phyloP scores from a whole-genome alignment of 2,888 invertebrate genomes.

The Polyommatus iphigenia region DNA sequence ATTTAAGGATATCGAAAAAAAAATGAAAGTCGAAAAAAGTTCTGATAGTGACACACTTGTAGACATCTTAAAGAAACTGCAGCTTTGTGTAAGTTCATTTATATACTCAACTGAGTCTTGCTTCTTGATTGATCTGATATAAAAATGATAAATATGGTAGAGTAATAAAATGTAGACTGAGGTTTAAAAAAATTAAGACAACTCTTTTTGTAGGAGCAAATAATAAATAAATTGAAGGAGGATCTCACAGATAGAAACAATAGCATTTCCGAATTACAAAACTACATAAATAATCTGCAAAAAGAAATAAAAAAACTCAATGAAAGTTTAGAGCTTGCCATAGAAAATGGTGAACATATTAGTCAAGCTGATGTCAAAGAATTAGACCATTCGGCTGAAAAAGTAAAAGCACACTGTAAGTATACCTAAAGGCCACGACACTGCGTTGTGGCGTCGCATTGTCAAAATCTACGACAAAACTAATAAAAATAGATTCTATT shows the following conservation, averaged over 20 bases:
- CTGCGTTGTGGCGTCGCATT: too few relatives aligned
- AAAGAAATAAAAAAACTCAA: slow-evolving; percentile 63
- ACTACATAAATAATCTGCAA: slow-evolving; percentile 65
- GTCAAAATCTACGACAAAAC: too few relatives aligned
- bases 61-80: slow-evolving; percentile 56
- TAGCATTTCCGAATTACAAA: slow-evolving; percentile 64
- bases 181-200: not conserved
- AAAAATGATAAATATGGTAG: not conserved
- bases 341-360: slow-evolving; percentile 61
- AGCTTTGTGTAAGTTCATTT: slow-evolving; percentile 53
- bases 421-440: slow-evolving; percentile 28
- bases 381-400: slow-evolving; percentile 55
- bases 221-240: slow-evolving; percentile 55
- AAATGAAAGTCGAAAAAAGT: slow-evolving; percentile 59
- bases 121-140: too few relatives aligned
- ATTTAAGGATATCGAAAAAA: slow-evolving; percentile 46
- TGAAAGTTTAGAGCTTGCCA: slow-evolving; percentile 49
- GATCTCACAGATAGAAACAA: slow-evolving; percentile 56
- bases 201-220: slow-evolving; percentile 54
- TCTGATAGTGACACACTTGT: slow-evolving; percentile 53
- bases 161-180: not conserved
- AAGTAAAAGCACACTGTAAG: slow-evolving; percentile 70
- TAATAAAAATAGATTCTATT: too few relatives aligned
- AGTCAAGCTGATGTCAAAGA: slow-evolving; percentile 53
- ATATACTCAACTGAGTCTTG: too few relatives aligned